Percentiles rank a stretch among this genome's conserved stretches.
phyloP scores from a whole-genome alignment of 2,113 vertebrate genomes.

The Sturnus vulgaris region DNA sequence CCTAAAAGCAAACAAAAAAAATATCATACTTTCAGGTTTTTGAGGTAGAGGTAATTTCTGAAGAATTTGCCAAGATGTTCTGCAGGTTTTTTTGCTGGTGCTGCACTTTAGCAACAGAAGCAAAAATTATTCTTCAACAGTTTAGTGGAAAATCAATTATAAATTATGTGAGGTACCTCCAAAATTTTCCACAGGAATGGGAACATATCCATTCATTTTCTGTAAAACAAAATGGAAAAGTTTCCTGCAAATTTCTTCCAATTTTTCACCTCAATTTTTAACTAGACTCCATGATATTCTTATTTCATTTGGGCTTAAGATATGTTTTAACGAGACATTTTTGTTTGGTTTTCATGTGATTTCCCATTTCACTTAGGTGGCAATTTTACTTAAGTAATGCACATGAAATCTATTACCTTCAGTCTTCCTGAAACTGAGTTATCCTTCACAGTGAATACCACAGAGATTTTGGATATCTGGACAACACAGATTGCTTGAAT shows the following conservation, averaged over 20 bases:
- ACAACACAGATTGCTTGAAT: not conserved
- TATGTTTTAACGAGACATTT: not conserved
- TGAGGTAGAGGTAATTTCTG: constrained; percentile 37
- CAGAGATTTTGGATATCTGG: not conserved
- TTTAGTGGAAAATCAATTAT: constrained; percentile 67
- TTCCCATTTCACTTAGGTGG: not conserved
- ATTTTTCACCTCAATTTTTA: constrained; percentile 27
- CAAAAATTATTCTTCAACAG: constrained; percentile 28
- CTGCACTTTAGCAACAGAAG: constrained; percentile 21
- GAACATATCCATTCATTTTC: constrained; percentile 45
- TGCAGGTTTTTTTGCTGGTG: constrained; percentile 45
- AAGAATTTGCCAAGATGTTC: constrained; percentile 49
- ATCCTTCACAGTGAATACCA: not conserved
- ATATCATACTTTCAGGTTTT: constrained; percentile 4
- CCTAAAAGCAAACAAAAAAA: not conserved
- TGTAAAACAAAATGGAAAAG: constrained; percentile 53
- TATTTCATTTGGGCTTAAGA: constrained; percentile 10
- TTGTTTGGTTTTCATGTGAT: not conserved
- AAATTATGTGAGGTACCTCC: constrained; percentile 45
- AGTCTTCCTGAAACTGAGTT: not conserved
- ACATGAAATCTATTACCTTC: not conserved
- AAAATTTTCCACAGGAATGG: constrained; percentile 50
- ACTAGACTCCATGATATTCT: not conserved
- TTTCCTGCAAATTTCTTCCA: constrained; percentile 34
- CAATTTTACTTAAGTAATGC: not conserved